Evolutionary conservation across 2,888 invertebrate species (phyloP), one percentile per base, ranked within the genome.

Genomic region (Disparrhopalites patrizii): DNA sequence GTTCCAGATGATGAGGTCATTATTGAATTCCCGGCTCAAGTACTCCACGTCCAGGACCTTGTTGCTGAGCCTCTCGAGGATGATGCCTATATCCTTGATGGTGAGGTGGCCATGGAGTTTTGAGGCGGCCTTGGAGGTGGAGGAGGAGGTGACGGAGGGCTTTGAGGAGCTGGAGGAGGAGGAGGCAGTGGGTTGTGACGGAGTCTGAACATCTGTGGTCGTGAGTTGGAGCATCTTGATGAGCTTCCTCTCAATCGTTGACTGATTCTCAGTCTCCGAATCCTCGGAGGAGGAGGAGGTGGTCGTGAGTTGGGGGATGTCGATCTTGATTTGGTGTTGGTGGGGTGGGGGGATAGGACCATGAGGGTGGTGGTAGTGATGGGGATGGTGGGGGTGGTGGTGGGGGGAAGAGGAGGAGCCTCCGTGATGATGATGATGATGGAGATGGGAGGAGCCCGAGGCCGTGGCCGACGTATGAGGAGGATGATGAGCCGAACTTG

Each of bases 1-100:
- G 81, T 93, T 93, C 94, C 94, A 94, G 81, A 93, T 93, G 84
- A 92, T 92, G 79, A 92, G 92, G 81, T 93, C 93, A 81, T 91
- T 91, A 80, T 93, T 93, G 76, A 89, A 90, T 80, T 94, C 93
- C 67, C 94, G 85, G 80, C 93, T 93, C 76, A 94, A 83, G 75
- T 92, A 85, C 82, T 94, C 93, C 76, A 94, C 93, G 82, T 94
- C 94, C 73, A 94, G 84, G 76, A 94, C 94, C 82, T 93, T 94
- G 69, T 93, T 92, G 81, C 88, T 92, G 77, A 94, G 86, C 77
- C 93, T 84, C 81, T 94, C 94, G 76, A 94, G 84, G 78, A 94
- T 94, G 79, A 94, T 91, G 74, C 94, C 94, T 81, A 94, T 93
- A 81, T 94, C 94, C 81, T 93, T 93, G 81, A 94, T 92, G 28